Evolutionary conservation across 2,797 vertebrate genomes (phyloP), one percentile per base, ranked within the genome.

Genomic region (Spinibarbus caldwelli): DNA sequence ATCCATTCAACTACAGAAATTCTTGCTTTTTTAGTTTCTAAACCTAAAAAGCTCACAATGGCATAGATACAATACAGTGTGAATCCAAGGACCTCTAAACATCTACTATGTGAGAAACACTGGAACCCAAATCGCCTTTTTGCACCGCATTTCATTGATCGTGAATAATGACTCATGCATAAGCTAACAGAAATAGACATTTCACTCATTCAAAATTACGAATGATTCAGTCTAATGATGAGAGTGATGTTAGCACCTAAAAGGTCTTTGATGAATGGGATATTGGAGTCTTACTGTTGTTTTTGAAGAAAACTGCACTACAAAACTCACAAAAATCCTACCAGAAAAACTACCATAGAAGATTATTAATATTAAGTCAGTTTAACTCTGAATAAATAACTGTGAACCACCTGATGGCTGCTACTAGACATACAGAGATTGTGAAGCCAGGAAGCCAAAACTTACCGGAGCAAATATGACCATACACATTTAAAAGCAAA

Each of bases 401-500:
- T 31, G 66, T 26, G 26, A 17, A 43, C 11, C 67, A 66, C 41
- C 49, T 70, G 78, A 45, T 47, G 62, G 47, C 21, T 31, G 15
- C 62, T 26, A 41, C 0, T 21, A 78, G 72, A 83, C 19, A 68
- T 19, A 68, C 1, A 83, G 21, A 45, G n/a, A 71, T 31, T 12
- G 36, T 71, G n/a, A 82, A 85, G 6, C 23, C 54, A 66, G n/a
- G 91, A n/a, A n/a, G n/a, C n/a, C n/a, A n/a, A n/a, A n/a, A 96
- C 96, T 97, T 96, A 98, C 97, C 96, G 96, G 96, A 94, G 97
- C 96, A 94, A 97, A 97, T 95, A 98, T 97, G 94, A 97, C 96
- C 96, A 97, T 97, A 96, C 96, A 97, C 96, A 97, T 97, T 96
- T 97, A 96, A 94, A 96, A 96, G 92, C 9, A 91, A 89, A 93